phyloP scores from a whole-genome alignment of 2,113 vertebrate species.

The Psilopsiagon aymara region DNA sequence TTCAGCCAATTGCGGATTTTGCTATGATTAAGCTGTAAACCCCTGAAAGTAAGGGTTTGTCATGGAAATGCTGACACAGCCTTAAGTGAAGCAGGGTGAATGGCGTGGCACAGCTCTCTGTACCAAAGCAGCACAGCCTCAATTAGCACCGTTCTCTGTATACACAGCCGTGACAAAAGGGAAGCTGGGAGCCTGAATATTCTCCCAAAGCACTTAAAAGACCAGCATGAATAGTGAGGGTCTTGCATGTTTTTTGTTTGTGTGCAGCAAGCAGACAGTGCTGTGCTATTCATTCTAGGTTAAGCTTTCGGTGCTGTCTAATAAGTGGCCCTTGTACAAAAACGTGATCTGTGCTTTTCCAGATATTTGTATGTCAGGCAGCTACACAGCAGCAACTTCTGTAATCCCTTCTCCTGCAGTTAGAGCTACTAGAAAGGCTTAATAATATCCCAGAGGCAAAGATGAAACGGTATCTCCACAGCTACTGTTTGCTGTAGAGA shows the following conservation, averaged over 20 bases:
- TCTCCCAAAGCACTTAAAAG: constrained; percentile 57
- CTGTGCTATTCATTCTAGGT: constrained; percentile 73
- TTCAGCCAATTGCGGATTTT: constrained; percentile 20
- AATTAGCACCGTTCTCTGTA: neutral
- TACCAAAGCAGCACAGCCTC: constrained; percentile 5
- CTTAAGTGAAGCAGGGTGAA: neutral
- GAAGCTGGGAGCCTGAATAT: neutral
- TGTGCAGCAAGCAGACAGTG: constrained; percentile 23
- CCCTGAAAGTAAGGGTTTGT: constrained; percentile 61
- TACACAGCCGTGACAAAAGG: constrained; percentile 45
- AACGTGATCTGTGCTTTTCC: constrained; percentile 76
- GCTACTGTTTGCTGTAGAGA: constrained; percentile 93
- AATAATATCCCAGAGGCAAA: constrained; percentile 98
- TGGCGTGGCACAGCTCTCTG: neutral
- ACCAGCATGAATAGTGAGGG: constrained; percentile 42
- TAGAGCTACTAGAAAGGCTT: constrained; percentile 92
- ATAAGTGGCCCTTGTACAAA: constrained; percentile 75
- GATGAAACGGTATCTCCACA: constrained; percentile 94
- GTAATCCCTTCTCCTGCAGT: constrained; percentile 88
- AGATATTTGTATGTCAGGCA: constrained; percentile 82
- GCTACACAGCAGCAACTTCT: constrained; percentile 84
- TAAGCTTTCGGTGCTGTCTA: constrained; percentile 70
- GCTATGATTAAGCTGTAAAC: constrained; percentile 35
- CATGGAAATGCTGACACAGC: constrained; percentile 57
- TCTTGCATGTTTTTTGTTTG: constrained; percentile 58